Evolutionary conservation across 2,888 invertebrate genomes (phyloP).

Genomic region (Heliconius erato): DNA sequence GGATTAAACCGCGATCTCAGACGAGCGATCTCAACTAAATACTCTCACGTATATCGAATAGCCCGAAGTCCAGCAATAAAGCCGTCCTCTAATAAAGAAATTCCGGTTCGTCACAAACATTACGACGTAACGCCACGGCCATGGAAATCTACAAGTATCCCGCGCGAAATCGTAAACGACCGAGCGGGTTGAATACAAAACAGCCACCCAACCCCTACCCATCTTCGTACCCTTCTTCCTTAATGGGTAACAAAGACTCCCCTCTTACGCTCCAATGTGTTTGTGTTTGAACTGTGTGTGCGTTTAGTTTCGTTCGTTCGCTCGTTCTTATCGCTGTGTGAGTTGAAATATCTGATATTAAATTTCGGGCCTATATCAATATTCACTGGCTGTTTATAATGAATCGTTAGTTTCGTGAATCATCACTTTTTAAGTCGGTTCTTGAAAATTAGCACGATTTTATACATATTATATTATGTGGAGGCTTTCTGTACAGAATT

Average conservation of each 20-base stretch:
- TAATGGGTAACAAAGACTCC: slow-evolving; percentile 85
- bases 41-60: slow-evolving; percentile 55
- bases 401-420: slow-evolving; percentile 40
- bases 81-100: slow-evolving; percentile 76
- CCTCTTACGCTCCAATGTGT: slow-evolving; percentile 81
- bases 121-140: slow-evolving; percentile 67
- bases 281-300: slow-evolving; percentile 72
- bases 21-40: slow-evolving; percentile 41
- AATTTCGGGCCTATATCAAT: slow-evolving; percentile 82
- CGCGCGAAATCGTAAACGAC: slow-evolving; percentile 84
- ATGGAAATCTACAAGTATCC: slow-evolving; percentile 82
- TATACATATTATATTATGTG: background rate
- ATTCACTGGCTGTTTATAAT: slow-evolving; percentile 48
- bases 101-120: slow-evolving; percentile 70
- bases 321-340: slow-evolving; percentile 50
- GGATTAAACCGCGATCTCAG: slow-evolving; percentile 18
- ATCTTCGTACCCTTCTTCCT: slow-evolving; percentile 83
- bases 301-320: slow-evolving; percentile 64
- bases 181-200: slow-evolving; percentile 82
- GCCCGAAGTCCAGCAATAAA: slow-evolving; percentile 57
- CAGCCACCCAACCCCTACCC: slow-evolving; percentile 68
- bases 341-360: slow-evolving; percentile 83
- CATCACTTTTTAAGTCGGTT: slow-evolving; percentile 36
- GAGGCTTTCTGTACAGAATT: background rate
- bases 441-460: background rate